Evolutionary conservation across 2,888 invertebrate species (phyloP), one percentile per base, ranked within the genome.

Genomic region (Carterocephalus palaemon): DNA sequence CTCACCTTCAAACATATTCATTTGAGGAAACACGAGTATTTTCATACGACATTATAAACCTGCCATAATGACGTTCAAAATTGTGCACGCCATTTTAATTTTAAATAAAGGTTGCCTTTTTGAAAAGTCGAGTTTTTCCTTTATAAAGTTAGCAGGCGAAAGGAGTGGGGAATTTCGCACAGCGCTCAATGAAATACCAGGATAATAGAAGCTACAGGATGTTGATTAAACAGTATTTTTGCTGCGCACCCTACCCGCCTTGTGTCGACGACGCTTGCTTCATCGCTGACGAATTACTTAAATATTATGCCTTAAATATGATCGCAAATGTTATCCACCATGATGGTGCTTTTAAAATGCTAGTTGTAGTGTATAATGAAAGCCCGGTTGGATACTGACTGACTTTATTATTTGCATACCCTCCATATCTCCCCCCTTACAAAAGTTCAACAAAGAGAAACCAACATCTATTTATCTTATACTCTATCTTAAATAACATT

Each of bases 191-290:
- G 43, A 29, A 43, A 43, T 43, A 43, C 43, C 43, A 43, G 43
- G 43, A 43, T 43, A 43, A 43, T 37, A 43, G 43, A 45, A 45
- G 45, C 37, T 45, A 37, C 45, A 45, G 45, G 45, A 45, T 45
- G 45, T 45, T 45, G 45, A 45, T 45, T 45, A 45, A 45, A 45
- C 37, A 37, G 45, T 45, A 45, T 45, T 45, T 45, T 45, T 45
- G 45, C 45, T 31, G 31, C 17, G 45, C 45, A 37, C 45, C 45
- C 37, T 31, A 22, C 28, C 17, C 36, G 43, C 22, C 17, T 32
- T 36, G 31, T 24, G 13, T 10, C 23, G 16, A 1, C 13, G 12
- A 12, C 4, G 2, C 8, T 3, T 4, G 45, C 36, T 8, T 19
- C 13, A 43, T 22, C 5, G 15, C 15, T 22, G 6, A 31, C 45